Evolutionary conservation across 64 coral and sea anemone genomes (phyloP), one percentile per base, ranked within the genome.

Genomic region (Anthopleura sola): DNA sequence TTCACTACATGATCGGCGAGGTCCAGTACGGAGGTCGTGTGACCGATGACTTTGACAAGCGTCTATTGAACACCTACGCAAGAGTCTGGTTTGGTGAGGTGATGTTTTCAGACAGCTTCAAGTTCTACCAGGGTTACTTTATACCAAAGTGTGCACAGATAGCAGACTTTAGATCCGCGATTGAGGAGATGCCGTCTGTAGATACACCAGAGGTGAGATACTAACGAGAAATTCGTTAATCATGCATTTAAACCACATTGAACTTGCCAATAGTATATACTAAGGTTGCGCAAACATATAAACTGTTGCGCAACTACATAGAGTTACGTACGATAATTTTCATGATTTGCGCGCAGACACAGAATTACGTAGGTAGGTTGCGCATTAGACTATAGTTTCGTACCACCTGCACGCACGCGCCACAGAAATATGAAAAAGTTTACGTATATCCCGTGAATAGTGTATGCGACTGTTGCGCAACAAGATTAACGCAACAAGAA

Each of bases 1-100:
- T 98, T 17, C 96, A 98, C 62, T 98, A 98, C 60, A 98, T 98
- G 96, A 91, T 98, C 36, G 96, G 96, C 69, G 96, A 98, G 37
- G 96, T 98, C 21, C 96, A 98, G n/a, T 98, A 98, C 78, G 96
- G 96, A 21, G 96, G 96, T 8, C 89, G 96, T 55, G 96, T 98
- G 3, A 98, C 92, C 7, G 96, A 98, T 51, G 96, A 98, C 75
- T 98, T 98, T 39, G 96, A 98, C 69, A 98, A 98, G 78, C 92
- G 96, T 36, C 81, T 98, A 0, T 81, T 98, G 3, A 98, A 98
- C 75, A 98, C 96, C 19, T 98, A 88, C 26, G 92, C 96, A 34
- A 87, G 84, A 21, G 90, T 94, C 14, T 98, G 93, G 80, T 98
- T 94, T 53, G 90, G 92, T 16, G 92, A 94, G 55, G 60, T 88